These are phyloP conservation scores for Dryobota labecula DNA, from an alignment of 2,888 invertebrate genomes.

Conservation along the genomic window DNA sequence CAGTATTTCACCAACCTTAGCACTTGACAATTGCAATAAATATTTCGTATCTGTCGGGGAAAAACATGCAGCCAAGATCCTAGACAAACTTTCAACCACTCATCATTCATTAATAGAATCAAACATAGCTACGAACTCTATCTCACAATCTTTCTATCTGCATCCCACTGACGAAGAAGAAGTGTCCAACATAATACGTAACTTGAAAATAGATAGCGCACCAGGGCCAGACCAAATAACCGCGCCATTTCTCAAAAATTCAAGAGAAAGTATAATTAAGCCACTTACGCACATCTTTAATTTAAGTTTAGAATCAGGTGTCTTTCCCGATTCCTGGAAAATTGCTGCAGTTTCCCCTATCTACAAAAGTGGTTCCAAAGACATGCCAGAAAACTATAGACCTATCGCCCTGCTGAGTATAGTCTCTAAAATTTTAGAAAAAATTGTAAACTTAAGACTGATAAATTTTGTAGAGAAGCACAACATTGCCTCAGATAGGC, in stretches of 20 bases:
- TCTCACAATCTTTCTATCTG: neutral
- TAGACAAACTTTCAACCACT: neutral
- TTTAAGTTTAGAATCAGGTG: neutral
- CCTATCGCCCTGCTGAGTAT: neutral
- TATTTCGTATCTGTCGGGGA: neutral
- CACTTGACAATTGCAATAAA: neutral
- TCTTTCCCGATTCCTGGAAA: neutral
- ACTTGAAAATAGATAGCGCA: neutral
- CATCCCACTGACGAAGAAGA: neutral
- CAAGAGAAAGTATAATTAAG: neutral
- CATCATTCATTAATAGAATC: neutral
- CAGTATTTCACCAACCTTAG: neutral
- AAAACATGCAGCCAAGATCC: neutral
- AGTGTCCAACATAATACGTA: neutral
- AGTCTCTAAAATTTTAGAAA: neutral
- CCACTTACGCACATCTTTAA: too few species aligned
- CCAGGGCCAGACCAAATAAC: neutral
- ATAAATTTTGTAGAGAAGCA: neutral
- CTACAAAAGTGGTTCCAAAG: neutral
- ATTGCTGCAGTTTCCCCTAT: neutral
- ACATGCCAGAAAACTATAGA: slow-evolving; percentile 34
- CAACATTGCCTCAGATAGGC: too few species aligned
- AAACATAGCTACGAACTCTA: neutral
- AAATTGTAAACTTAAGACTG: neutral
- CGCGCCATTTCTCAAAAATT: neutral